Evolutionary conservation across 2,113 vertebrate genomes (phyloP), one percentile per base, ranked within the genome.

Genomic region (Syngnathus scovelli): DNA sequence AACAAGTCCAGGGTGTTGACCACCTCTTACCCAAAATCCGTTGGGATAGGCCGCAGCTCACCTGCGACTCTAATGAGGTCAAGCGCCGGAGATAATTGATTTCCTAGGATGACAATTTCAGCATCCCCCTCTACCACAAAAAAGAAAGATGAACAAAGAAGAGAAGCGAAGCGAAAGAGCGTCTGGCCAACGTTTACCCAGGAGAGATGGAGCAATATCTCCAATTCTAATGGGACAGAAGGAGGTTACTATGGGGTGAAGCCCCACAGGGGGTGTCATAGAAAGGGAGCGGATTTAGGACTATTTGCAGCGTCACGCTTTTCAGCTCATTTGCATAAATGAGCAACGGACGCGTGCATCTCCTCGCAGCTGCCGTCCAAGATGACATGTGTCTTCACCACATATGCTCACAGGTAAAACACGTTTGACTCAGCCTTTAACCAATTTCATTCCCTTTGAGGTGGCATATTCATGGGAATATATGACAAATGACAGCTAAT

Each of bases 321-420:
- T 68, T 59, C 61, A 61, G 33, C 70, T 78, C 21, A 78, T 88
- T 85, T 88, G 75, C 81, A 83, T 89, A 79, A 86, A 83, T 80
- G 69, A 85, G 86, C 82, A 61, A 76, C 66, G 64, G 79, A 83
- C 87, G 74, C 82, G 86, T 89, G 89, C 27, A 33, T 33, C 27
- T 75, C 88, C 77, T 73, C 66, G 51, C 86, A 87, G 86, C 80
- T 87, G 86, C 68, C 61, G 78, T 66, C 78, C 48, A 60, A n/a
- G 49, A 19, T 70, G 65, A 74, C 70, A 68, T 66, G 72, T 4
- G 27, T 68, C 58, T 38, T 56, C 0, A 6, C 58, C 54, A 5
- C n/a, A 61, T 71, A 54, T 71, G 52, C 11, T 36, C 39, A 10
- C 10, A 61, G 27, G 19, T 11, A 56, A 67, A 73, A 13, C 16